Conservation (phyloP, 2,797 vertebrate genomes). For the Falco concolor region DNA sequence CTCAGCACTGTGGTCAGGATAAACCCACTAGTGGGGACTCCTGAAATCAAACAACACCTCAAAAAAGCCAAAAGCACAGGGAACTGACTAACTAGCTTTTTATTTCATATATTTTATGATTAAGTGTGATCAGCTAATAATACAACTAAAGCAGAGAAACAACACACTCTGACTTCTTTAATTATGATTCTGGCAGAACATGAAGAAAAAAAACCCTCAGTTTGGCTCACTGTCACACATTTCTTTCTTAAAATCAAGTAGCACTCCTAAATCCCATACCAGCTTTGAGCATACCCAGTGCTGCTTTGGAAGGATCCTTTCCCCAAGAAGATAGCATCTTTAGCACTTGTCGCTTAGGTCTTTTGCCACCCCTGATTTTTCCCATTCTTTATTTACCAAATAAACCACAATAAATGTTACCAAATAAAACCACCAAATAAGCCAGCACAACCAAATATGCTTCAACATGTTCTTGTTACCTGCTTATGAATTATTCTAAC, state of each 20-base stretch:
- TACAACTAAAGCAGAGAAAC: background rate
- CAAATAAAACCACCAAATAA: too few relatives aligned
- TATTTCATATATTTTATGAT: background rate
- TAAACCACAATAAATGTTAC: too few relatives aligned
- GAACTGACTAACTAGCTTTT: background rate
- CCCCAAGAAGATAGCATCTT: background rate
- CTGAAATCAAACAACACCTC: background rate
- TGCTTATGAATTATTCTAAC: background rate
- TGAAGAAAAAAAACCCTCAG: background rate
- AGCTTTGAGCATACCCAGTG: background rate
- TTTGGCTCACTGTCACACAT: background rate
- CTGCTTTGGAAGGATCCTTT: background rate
- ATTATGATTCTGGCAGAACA: background rate
- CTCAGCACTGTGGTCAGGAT: accelerated
- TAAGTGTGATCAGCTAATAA: background rate
- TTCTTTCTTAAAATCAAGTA: background rate
- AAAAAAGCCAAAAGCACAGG: background rate
- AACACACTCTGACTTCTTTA: background rate
- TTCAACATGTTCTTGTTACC: background rate
- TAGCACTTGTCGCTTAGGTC: background rate
- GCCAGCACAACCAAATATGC: background rate
- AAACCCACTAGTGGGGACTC: background rate
- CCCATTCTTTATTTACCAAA: background rate
- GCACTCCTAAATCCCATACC: background rate
- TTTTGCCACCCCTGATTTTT: background rate